Base-by-base conservation (phyloP, 2,888 invertebrate genomes). In the Drosophila sordidula region DNA sequence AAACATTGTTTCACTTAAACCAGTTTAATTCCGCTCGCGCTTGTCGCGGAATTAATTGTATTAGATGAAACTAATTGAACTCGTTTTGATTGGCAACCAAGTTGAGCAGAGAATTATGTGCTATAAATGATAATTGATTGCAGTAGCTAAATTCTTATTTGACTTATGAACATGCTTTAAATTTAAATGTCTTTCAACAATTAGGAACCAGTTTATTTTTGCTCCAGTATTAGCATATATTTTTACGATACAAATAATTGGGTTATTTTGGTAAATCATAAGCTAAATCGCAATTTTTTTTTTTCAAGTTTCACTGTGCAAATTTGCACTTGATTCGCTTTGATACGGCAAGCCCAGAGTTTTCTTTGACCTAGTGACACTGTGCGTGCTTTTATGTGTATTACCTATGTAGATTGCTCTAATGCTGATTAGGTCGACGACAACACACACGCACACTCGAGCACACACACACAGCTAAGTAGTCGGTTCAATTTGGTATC, bases 401-500 rank as follows among this genome's bases (percentile, higher is more conserved):
- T 75, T 87, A 86, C 80, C 83, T 88, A 80, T 86, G 89, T 86
- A 83, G 87, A 84, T 88, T 83, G 84, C 83, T 72, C 83, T 83
- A 83, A 88, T 83, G 83, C 87, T 84, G 83, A 83, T 83, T 83
- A 83, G 83, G 84, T 83, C 61, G 77, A 47, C 76, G 75, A 77
- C 78, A 65, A 75, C 22, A 70, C 50, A 62, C 42, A 67, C 52
- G 46, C 34, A 67, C 36, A 57, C 32, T 49, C 18, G 45, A 36
- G 42, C 26, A 54, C 41, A 14, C 36, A 59, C 32, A 49, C 8
- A 44, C 25, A 49, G 58, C 50, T 77, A 78, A 86, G 87, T 83
- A 86, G 87, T 87, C 72, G 61, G 87, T 75, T 89, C 89, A 85
- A 85, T 85, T 89, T 87, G 87, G 75, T 83, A 88, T 83, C 87